Conservation (phyloP, 2,797 vertebrate species). For the Acanthurus lineatus region DNA sequence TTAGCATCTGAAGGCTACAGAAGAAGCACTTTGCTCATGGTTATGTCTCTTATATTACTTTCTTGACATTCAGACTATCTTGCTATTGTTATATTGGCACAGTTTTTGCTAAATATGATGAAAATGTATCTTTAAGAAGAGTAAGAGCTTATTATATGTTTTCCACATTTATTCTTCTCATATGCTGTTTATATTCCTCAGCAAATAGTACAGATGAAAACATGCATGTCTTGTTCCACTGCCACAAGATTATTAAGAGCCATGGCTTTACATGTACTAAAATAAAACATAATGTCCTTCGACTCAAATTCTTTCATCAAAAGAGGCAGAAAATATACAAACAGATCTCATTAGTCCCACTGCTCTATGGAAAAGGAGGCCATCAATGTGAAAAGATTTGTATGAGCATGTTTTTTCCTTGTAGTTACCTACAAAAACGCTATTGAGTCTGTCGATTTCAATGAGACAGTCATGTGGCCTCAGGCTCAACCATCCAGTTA, state of each 20-base stretch:
- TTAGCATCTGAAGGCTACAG: constrained; percentile 11
- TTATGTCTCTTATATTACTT: neutral
- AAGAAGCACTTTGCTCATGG: constrained; percentile 15
- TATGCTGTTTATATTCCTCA: too few relatives aligned
- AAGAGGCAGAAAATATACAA: neutral
- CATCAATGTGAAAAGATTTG: constrained; percentile 2
- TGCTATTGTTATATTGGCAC: neutral
- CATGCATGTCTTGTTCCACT: neutral
- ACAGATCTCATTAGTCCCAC: neutral
- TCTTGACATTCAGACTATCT: neutral
- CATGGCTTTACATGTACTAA: neutral
- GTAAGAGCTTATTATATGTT: neutral
- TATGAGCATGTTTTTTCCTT: constrained; percentile 15
- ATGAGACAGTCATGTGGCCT: constrained; percentile 27
- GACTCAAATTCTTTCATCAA: neutral
- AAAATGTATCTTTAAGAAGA: neutral
- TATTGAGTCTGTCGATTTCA: constrained; percentile 23
- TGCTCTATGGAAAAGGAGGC: constrained; percentile 3
- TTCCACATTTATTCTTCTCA: neutral
- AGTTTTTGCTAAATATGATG: neutral
- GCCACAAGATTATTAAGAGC: neutral
- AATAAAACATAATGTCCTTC: neutral
- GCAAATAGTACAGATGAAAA: neutral
- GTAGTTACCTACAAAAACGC: constrained; percentile 22
- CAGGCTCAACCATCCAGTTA: constrained; percentile 14